Evolutionary conservation across 1,140 invertebrate species (phyloP).

Genomic region (Brachionus koreanus): DNA sequence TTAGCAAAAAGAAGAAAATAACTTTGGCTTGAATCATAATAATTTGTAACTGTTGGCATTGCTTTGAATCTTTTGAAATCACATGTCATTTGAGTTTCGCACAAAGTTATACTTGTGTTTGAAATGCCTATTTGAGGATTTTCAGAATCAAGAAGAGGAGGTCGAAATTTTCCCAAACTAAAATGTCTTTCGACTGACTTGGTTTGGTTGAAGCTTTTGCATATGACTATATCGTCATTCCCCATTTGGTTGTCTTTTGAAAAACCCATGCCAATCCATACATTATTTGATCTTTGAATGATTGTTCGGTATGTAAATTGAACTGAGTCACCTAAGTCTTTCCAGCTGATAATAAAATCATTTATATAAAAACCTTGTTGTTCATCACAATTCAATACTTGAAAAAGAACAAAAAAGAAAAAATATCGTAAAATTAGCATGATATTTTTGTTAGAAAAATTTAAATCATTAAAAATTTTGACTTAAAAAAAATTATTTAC

Average conservation of each 20-base stretch:
- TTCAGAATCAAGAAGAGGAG: not conserved
- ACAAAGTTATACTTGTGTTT: not conserved
- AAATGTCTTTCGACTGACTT: not conserved
- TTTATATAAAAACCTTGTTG: not conserved
- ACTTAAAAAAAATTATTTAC: too few species aligned
- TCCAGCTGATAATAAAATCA: not conserved
- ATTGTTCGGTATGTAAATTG: not conserved
- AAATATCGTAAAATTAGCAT: too few species aligned
- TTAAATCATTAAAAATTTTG: too few species aligned
- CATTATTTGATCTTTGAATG: not conserved
- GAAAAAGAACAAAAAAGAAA: not conserved
- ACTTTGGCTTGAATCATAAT: not conserved
- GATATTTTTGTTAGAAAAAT: too few species aligned
- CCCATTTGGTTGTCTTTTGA: conserved; percentile 15
- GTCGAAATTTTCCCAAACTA: not conserved
- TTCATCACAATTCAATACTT: not conserved
- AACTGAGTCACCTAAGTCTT: not conserved
- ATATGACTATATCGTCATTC: not conserved
- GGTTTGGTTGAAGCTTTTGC: not conserved
- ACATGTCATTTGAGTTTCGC: not conserved
- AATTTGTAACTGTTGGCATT: not conserved
- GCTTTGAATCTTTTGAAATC: not conserved
- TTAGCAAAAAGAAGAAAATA: conserved; percentile 28
- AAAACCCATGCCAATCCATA: conserved; percentile 1
- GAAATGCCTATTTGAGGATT: not conserved